These are phyloP conservation scores for Dascyllus trimaculatus DNA, from an alignment of 2,113 vertebrate genomes.

Conservation along the genomic window DNA sequence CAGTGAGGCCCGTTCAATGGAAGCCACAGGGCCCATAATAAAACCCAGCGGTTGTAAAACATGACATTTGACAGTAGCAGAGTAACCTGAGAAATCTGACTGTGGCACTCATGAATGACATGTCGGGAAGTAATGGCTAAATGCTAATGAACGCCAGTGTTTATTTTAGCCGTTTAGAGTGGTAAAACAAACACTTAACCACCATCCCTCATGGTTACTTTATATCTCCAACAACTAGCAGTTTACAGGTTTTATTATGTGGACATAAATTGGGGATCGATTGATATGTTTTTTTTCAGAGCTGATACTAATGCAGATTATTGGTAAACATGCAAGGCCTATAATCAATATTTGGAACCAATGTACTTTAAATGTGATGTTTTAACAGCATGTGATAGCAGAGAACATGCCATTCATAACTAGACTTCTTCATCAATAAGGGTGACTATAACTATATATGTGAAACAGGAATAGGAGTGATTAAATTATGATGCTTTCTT, in stretches of 20 bases:
- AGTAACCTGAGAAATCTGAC: conserved; percentile 75
- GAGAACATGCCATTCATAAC: no score
- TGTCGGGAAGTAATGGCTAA: conserved; percentile 59
- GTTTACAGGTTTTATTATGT: conserved; percentile 41
- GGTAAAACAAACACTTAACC: conserved; percentile 52
- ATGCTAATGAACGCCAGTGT: conserved; percentile 66
- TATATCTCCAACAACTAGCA: conserved; percentile 33
- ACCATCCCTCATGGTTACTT: conserved; percentile 50
- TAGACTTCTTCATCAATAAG: no score
- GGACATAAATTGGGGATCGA: no score
- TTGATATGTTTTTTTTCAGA: no score
- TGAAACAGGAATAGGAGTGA: no score
- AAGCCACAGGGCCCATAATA: conserved; percentile 62
- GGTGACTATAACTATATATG: no score
- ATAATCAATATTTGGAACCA: no score
- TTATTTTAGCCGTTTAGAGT: conserved; percentile 57
- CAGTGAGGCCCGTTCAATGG: conserved; percentile 64
- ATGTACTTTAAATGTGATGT: no score
- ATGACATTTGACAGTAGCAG: conserved; percentile 70
- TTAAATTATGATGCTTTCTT: no score
- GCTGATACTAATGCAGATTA: no score
- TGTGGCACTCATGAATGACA: conserved; percentile 50
- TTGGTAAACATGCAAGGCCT: no score
- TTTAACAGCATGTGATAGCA: no score
- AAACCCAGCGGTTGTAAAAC: conserved; percentile 70